Conservation (phyloP, 1,140 invertebrate genomes). For the Wasmannia auropunctata region DNA sequence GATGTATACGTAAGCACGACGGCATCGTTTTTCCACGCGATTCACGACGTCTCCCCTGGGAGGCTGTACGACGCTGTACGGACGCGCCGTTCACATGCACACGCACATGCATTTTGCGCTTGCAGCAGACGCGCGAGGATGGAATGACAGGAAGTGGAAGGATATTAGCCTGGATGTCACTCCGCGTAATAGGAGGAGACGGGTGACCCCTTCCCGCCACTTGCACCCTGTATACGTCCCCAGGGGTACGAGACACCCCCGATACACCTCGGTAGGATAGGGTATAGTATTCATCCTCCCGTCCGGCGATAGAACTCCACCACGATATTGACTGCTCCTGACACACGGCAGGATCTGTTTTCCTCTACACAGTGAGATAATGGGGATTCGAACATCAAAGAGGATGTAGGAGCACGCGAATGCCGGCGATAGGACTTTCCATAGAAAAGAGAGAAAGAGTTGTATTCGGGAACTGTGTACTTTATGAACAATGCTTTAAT, state of each 20-base stretch:
- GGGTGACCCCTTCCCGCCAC: conserved; percentile 54
- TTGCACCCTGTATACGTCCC: conserved; percentile 59
- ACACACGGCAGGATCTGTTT: conserved; percentile 46
- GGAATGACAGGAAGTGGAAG: conserved; percentile 80
- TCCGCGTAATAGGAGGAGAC: conserved; percentile 73
- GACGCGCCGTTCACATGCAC: conserved; percentile 23
- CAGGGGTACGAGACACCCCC: conserved; percentile 66
- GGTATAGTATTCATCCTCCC: conserved; percentile 50
- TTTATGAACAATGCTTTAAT: not conserved
- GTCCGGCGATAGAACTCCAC: conserved; percentile 61
- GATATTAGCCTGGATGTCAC: conserved; percentile 82
- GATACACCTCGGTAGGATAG: conserved; percentile 55
- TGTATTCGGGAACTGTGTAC: not conserved
- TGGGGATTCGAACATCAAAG: conserved; percentile 44
- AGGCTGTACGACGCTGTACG: not conserved
- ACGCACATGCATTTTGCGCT: conserved; percentile 21
- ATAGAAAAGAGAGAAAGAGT: not conserved
- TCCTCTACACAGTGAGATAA: conserved; percentile 34
- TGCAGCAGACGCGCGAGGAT: conserved; percentile 64
- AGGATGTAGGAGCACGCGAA: not conserved
- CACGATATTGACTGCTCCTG: conserved; percentile 63
- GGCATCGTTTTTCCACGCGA: conserved; percentile 63
- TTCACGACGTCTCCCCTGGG: conserved; percentile 50
- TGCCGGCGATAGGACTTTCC: not conserved
- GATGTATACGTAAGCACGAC: conserved; percentile 53